phyloP scores from a whole-genome alignment of 2,888 invertebrate genomes.

The Cephus nigrinus region DNA sequence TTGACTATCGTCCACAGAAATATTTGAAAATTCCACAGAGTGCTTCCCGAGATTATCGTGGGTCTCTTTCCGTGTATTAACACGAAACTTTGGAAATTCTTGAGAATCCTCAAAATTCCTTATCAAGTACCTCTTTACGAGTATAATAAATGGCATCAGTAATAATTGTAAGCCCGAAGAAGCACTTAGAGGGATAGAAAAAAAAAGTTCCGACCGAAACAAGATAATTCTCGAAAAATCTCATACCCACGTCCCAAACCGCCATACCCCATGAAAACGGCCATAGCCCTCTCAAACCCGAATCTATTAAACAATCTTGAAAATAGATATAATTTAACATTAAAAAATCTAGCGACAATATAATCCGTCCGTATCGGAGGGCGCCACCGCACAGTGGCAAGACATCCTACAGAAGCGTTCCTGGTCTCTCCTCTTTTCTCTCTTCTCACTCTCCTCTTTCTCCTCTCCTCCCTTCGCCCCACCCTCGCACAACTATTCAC shows the following conservation, averaged over 20 bases:
- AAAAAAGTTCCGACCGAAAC: neutral
- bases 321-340: neutral
- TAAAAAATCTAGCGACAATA: neutral
- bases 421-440: conserved; percentile 17
- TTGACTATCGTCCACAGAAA: neutral
- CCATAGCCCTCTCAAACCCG: neutral
- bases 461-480: conserved; percentile 10
- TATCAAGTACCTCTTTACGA: neutral
- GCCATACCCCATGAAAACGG: neutral
- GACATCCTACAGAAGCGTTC: conserved; percentile 22
- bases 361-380: conserved; percentile 33
- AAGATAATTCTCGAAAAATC: neutral
- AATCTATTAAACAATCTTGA: neutral
- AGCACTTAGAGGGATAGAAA: neutral
- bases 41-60: neutral
- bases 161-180: neutral
- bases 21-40: neutral
- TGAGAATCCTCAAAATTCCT: neutral
- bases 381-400: conserved; percentile 53
- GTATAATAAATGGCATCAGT: neutral
- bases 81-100: neutral
- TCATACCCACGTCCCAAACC: neutral
- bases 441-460: conserved; percentile 3
- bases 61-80: neutral
- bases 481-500: conserved; percentile 19